Evolutionary conservation across 1,140 invertebrate species (phyloP), one percentile per base, ranked within the genome.

Genomic region (Drosophila suzukii): DNA sequence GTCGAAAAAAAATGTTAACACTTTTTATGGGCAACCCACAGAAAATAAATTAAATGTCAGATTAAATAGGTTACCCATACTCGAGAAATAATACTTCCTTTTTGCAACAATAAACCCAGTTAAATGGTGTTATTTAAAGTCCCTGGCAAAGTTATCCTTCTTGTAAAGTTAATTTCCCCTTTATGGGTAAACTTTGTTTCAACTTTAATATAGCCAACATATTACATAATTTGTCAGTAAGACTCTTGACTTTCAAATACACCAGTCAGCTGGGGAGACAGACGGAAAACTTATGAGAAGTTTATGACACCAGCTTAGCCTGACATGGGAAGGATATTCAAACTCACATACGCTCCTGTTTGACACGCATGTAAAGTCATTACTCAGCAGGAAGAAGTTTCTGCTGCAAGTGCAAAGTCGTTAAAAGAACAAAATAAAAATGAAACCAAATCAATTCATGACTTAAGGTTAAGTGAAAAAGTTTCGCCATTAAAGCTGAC

Each of bases 391-490:
- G 82, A 41, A 7, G 51, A 71, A 71, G 36, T 71, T 70, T 57
- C 15, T 38, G 15, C 41, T 61, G 55, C 55, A 44, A 70, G 73
- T 70, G 68, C 63, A 83, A 88, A 88, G 82, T 88, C 82, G 83
- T 88, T 88, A 83, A 67, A 72, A 63, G 65, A 60, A 51, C 32
- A 60, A 51, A 53, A 65, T 11, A 20, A 54, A 68, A 38, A 13
- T 20, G 60, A 46, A 79, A 66, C 75, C 55, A 76, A 85, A 85
- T 85, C 82, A 85, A 85, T 85, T 88, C 75, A 88, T 51, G 65
- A 76, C 58, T 78, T 72, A 88, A 79, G 83, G 82, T 83, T 86
- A 86, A 86, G 82, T 86, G 82, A 88, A 86, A 86, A 86, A 86
- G 30, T 86, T 86, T 88, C 56, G 30, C 78, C 71, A 88, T 86